phyloP scores from a whole-genome alignment of 2,113 vertebrate genomes.

The Rhabdomys dilectus region DNA sequence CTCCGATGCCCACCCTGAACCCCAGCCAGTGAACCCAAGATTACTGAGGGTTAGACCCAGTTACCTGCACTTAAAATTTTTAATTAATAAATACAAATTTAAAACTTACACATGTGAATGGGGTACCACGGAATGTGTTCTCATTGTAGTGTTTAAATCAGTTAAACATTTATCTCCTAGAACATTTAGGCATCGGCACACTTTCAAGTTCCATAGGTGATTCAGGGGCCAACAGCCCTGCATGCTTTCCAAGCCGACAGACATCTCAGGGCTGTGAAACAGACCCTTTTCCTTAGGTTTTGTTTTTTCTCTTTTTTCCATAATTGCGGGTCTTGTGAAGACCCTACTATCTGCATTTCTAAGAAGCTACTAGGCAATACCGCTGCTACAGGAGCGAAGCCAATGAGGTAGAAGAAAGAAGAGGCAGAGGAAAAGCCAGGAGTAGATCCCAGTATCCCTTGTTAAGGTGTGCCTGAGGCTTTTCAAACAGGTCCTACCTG shows the following conservation, averaged over 20 bases:
- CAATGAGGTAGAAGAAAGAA: neutral
- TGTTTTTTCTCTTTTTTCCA: neutral
- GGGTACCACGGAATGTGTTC: neutral
- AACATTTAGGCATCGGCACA: neutral
- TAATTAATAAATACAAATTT: neutral
- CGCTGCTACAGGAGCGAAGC: neutral
- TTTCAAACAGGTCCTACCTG: neutral
- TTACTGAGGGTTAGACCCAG: neutral
- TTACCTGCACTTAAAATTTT: neutral
- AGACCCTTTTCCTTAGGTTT: neutral
- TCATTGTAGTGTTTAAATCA: neutral
- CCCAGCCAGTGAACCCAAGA: neutral
- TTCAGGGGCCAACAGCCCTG: neutral
- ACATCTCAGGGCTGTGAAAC: neutral
- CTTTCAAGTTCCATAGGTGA: neutral
- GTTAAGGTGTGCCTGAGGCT: neutral
- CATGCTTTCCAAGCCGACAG: neutral
- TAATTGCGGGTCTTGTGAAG: neutral
- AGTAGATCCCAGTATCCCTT: rapidly evolving
- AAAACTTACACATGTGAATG: neutral
- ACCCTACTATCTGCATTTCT: neutral
- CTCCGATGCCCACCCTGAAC: neutral
- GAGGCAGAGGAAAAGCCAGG: neutral
- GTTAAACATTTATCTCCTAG: neutral
- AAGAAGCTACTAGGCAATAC: neutral